Conservation (phyloP, 2,113 vertebrate species). For the Cephalopterus ornatus region DNA sequence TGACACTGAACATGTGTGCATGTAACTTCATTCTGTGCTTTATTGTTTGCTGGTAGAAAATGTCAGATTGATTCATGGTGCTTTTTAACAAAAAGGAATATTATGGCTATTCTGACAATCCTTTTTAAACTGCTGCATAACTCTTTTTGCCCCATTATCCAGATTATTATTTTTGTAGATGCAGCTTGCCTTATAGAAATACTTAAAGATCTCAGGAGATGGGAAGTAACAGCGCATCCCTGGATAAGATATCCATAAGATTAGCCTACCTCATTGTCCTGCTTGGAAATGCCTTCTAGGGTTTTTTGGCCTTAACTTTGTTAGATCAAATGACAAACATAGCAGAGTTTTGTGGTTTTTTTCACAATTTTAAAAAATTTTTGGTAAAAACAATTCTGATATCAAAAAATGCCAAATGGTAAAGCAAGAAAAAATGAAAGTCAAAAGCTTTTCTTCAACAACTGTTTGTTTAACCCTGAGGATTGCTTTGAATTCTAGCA, state of each 20-base stretch:
- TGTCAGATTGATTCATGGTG: neutral
- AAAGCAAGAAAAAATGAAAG: neutral
- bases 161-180: neutral
- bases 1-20: neutral
- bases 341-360: neutral
- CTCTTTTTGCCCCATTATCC: neutral
- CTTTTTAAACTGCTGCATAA: neutral
- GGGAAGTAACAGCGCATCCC: neutral
- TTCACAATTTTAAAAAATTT: neutral
- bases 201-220: neutral
- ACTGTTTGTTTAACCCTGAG: neutral
- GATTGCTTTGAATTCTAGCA: neutral
- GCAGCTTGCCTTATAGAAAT: neutral
- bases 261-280: neutral
- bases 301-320: neutral
- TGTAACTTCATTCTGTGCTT: neutral
- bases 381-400: neutral
- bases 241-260: neutral
- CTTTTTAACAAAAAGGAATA: neutral
- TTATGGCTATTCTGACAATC: neutral
- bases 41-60: neutral
- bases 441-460: neutral
- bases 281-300: neutral
- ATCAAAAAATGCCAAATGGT: neutral
- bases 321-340: neutral